Conservation (phyloP, 1,140 invertebrate species). For the Drosophila ficusphila region DNA sequence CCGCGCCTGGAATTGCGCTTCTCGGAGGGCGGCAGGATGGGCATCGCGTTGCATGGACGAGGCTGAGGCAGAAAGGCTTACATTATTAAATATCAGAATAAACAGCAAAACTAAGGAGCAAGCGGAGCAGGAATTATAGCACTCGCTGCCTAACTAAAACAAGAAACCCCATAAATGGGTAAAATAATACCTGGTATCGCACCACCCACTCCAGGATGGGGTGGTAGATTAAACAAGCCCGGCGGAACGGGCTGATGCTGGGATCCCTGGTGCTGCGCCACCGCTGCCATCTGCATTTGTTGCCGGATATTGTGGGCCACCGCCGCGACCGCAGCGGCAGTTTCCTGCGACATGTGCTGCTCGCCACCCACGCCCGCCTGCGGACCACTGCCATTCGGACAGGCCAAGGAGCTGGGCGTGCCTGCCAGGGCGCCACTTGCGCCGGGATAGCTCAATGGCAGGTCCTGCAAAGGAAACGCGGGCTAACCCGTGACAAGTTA, state of each 20-base stretch:
- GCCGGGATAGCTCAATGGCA: conserved; percentile 75
- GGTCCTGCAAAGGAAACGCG: conserved; percentile 82
- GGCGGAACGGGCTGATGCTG: conserved; percentile 78
- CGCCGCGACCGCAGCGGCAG: conserved; percentile 80
- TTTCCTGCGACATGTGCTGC: conserved; percentile 81
- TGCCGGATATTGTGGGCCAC: conserved; percentile 88
- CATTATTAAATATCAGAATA: too few relatives aligned
- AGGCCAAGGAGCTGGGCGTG: conserved; percentile 53
- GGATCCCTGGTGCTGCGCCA: conserved; percentile 85
- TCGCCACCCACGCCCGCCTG: conserved; percentile 31
- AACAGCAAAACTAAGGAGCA: too few relatives aligned
- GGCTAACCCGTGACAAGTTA: conserved; percentile 72
- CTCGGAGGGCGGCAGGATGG: conserved; percentile 79
- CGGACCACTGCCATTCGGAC: conserved; percentile 64
- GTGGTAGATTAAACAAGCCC: conserved; percentile 80
- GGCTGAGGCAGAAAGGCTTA: too few relatives aligned
- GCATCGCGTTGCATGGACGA: too few relatives aligned
- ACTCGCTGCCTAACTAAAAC: too few relatives aligned
- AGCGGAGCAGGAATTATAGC: too few relatives aligned
- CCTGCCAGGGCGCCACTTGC: conserved; percentile 51
- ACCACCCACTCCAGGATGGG: conserved; percentile 62
- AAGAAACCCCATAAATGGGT: too few relatives aligned
- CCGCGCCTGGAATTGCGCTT: too few relatives aligned
- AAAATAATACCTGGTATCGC: conserved; percentile 81
- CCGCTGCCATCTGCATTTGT: conserved; percentile 90